These are phyloP conservation scores for Lamellibrachia columna DNA, from an alignment of 2,888 invertebrate genomes.

Conservation along the genomic window DNA sequence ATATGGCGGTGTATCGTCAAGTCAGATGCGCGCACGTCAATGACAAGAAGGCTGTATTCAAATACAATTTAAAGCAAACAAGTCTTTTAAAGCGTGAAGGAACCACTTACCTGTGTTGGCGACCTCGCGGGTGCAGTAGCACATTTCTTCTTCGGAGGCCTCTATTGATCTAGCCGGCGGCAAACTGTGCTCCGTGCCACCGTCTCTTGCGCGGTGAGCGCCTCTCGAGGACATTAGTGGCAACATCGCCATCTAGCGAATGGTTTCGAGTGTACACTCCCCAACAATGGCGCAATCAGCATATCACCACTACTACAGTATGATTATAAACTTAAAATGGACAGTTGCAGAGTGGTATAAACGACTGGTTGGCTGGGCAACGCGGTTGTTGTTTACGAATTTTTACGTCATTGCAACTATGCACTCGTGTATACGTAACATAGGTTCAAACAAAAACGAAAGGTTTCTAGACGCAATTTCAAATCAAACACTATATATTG, in stretches of 20 bases:
- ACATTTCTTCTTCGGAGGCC: not conserved
- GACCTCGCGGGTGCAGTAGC: not conserved
- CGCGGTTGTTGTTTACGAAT: too few species aligned
- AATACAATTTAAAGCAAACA: not conserved
- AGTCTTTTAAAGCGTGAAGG: not conserved
- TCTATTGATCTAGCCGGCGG: not conserved
- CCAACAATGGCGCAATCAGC: too few species aligned
- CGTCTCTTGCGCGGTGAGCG: not conserved
- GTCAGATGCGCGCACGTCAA: not conserved
- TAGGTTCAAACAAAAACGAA: too few species aligned
- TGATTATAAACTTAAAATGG: too few species aligned
- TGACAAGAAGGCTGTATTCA: not conserved
- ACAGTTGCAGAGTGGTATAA: too few species aligned
- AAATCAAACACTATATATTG: too few species aligned
- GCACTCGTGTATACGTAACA: too few species aligned
- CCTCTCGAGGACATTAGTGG: not conserved
- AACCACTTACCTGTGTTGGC: not conserved
- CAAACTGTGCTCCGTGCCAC: not conserved
- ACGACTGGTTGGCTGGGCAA: too few species aligned
- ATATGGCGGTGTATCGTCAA: not conserved
- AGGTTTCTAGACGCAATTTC: too few species aligned
- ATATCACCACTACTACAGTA: too few species aligned
- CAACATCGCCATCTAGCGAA: not conserved
- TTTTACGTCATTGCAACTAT: too few species aligned
- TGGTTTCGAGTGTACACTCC: not conserved